phyloP scores from a whole-genome alignment of 2,113 vertebrate genomes.

The Campylorhamphus procurvoides region DNA sequence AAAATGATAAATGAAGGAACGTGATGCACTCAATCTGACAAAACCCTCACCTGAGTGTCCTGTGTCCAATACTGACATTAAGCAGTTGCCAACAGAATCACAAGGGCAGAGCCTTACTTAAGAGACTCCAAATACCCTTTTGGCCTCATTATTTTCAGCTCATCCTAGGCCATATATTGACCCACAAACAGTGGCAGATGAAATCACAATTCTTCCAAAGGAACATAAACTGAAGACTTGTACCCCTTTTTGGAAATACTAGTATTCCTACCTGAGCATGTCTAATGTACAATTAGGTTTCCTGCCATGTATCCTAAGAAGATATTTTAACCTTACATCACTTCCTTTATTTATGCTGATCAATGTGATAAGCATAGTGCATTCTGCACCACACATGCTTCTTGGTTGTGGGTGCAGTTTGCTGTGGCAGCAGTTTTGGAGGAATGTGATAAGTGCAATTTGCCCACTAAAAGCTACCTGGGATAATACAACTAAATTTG shows the following conservation, averaged over 20 bases:
- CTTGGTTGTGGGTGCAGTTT: neutral
- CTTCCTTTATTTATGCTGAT: too few species aligned
- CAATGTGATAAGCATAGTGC: too few species aligned
- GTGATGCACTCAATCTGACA: accelerated
- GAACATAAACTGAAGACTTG: too few species aligned
- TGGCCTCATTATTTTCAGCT: neutral
- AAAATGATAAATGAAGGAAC: neutral
- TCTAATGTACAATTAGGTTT: too few species aligned
- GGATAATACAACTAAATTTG: neutral
- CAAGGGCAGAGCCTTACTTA: neutral
- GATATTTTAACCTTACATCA: too few species aligned
- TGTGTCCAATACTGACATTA: neutral
- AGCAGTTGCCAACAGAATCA: neutral
- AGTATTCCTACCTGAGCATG: too few species aligned
- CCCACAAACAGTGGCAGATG: too few species aligned
- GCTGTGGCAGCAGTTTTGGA: neutral
- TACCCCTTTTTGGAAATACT: too few species aligned
- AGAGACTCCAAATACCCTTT: neutral
- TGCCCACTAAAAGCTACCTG: neutral
- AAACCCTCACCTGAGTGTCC: neutral
- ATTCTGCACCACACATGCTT: neutral
- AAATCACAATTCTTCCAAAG: too few species aligned
- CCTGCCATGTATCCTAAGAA: too few species aligned
- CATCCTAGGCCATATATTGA: neutral
- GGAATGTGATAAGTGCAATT: neutral